Base-by-base conservation (phyloP, 2,113 vertebrate genomes). In the Channa maculata region DNA sequence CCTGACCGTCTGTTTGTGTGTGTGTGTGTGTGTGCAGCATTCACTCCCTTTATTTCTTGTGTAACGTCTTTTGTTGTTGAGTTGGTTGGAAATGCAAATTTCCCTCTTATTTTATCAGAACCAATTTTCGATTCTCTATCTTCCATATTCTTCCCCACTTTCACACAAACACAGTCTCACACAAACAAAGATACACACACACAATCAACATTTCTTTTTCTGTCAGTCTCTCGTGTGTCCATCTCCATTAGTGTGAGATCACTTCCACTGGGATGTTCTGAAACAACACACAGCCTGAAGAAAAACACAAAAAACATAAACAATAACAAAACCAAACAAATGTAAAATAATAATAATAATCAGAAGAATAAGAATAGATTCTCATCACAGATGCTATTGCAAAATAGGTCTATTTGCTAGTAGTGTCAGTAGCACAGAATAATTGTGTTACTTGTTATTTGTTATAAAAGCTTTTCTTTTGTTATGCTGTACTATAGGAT, bases 201-300 rank as follows among this genome's bases (percentile, higher is more conserved):
- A 62, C 15, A 24, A 24, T 24, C 24, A 24, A 24, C 24, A 24
- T 24, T 24, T 24, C 48, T 64, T 43, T 82, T 80, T 83, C 71
- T 79, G 76, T 79, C n/a, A 87, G 80, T 85, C 71, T 86, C 66
- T 65, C 61, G 86, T 79, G 77, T 84, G 86, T 90, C 79, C 89
- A 41, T 85, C 72, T 87, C 86, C 86, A 37, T 87, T 89, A 92
- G 83, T 57, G 65, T 77, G 87, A 89, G 71, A 92, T 81, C 91
- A 89, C 95, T 94, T 97, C 96, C 95, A 96, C 94, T 92, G 96
- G 96, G 91, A 96, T 95, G 95, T 95, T 97, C 96, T 97, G 96
- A 97, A 96, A 98, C 94, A 97, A 96, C 93, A 96, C 96, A 97
- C 97, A 97, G 94, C 96, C 96, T 98, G 96, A 97, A 96, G 96